Base-by-base conservation (phyloP, 2,888 invertebrate species). In the Peribatodes rhomboidaria region DNA sequence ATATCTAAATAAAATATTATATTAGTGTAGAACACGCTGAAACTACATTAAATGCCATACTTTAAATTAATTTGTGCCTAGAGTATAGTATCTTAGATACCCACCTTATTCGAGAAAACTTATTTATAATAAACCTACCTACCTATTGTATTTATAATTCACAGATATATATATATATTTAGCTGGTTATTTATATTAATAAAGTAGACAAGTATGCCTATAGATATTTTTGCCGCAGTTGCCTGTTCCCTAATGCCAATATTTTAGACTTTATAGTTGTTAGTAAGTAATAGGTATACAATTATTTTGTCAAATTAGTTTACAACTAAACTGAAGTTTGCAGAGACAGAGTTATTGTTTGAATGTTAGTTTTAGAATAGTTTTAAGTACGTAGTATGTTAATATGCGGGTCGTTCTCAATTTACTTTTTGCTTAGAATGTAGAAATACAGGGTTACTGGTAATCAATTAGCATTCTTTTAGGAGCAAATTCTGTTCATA, bases 221-320 rank as follows among this genome's bases (percentile, higher is more conserved):
- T 44, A 6, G 14, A 18, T 16, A 1, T 11, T 33, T 49, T 50
- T 27, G 53, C 50, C 54, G 37, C 52, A 49, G 59, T 61, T 67
- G 22, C 7, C 49, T 61, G 57, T 60, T 63, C 54, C 60, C 59
- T 61, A 14, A 72, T 75, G 77, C 74, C 74, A 72, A 71, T 27
- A 27, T 70, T 69, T 44, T 56, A 58, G 61, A 65, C 56, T 57
- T 58, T 39, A 22, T 65, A 65, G 61, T 31, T 59, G 61, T 64
- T 65, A 41, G 10, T 31, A 31, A 41, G 10, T 31, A 31, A 10
- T 18, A 33, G 33, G 27, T 78, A 74, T 79, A 80, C 79, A 79
- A 27, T 27, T 6, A n/a, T 27, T 79, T 72, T 74, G 81, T 81
- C 79, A 50, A 55, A 37, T 52, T 65, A 46, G 57, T 66, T 41